Evolutionary conservation across 2,888 invertebrate species (phyloP).

Genomic region (Dorcus hopei): DNA sequence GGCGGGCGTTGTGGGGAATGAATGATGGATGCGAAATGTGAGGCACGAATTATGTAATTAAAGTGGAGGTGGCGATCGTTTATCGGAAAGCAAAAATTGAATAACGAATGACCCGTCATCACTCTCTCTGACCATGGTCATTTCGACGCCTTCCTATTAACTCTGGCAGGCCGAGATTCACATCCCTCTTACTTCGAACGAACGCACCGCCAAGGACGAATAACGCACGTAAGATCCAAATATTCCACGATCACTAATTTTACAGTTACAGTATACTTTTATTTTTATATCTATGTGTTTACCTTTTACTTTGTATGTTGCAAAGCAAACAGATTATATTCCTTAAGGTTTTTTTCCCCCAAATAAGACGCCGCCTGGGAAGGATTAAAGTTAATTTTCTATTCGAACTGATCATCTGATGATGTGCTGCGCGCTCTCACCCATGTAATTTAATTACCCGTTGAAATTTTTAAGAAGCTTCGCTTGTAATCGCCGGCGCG

Average conservation of each 20-base stretch:
- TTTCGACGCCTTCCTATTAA: conserved; percentile 6
- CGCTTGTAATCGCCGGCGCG: no score
- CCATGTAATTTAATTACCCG: no score
- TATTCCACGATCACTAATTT: conserved; percentile 6
- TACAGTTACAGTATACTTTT: conserved; percentile 2
- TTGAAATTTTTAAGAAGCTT: no score
- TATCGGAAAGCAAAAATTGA: background rate
- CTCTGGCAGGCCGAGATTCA: conserved; percentile 4
- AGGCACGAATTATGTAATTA: conserved; percentile 1
- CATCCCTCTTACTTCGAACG: conserved; percentile 7
- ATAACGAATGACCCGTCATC: conserved; percentile 3
- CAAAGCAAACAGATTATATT: no score
- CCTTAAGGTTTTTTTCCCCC: no score
- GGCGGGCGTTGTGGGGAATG: background rate
- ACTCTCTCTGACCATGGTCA: conserved; percentile 8
- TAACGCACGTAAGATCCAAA: conserved; percentile 4
- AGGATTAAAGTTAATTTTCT: no score
- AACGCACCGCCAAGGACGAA: conserved; percentile 5
- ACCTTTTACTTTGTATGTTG: background rate
- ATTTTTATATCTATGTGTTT: background rate
- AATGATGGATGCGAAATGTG: background rate
- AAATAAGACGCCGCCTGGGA: no score
- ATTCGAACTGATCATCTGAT: no score
- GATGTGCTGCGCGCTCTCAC: no score
- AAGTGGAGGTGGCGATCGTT: conserved; percentile 1